A percentile compares a stretch with the other conserved stretches of the same genome.
Conservation (phyloP, 2,797 vertebrate species). For the Sylvilagus floridanus region DNA sequence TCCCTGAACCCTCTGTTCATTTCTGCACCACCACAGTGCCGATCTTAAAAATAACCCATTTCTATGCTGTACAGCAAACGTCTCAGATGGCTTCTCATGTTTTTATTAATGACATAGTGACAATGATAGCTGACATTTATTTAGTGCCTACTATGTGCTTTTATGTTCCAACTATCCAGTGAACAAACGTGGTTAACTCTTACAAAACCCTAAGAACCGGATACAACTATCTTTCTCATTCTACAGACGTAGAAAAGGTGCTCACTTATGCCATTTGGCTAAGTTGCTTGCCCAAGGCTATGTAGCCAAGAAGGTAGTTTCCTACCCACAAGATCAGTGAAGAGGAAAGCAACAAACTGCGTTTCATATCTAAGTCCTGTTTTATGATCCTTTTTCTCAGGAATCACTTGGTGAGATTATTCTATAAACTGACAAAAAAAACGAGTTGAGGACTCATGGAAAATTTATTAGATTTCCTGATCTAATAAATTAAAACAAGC, state of each 20-base stretch:
- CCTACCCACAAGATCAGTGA: neutral
- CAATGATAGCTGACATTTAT: neutral
- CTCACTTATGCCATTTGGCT: neutral
- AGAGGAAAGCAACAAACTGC: neutral
- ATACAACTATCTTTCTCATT: neutral
- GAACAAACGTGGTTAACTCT: conserved; percentile 31
- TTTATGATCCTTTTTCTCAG: conserved; percentile 28
- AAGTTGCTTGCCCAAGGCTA: neutral
- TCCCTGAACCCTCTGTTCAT: neutral
- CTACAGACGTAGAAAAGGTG: neutral
- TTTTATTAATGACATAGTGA: neutral
- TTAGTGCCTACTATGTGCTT: neutral
- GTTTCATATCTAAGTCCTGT: neutral
- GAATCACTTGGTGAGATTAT: conserved; percentile 53
- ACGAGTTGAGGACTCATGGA: conserved; percentile 62
- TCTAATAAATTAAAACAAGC: conserved; percentile 79
- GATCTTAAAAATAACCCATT: conserved; percentile 5
- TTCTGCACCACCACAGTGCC: neutral
- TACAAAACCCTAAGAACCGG: neutral
- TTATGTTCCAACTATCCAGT: conserved; percentile 19
- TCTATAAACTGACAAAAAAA: conserved; percentile 58
- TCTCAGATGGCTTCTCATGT: neutral
- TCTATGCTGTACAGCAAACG: neutral
- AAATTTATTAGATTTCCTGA: conserved; percentile 79
- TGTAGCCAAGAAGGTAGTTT: neutral